Evolutionary conservation across 2,888 invertebrate species (phyloP).

Genomic region (Mongoloraphidia duomilia): DNA sequence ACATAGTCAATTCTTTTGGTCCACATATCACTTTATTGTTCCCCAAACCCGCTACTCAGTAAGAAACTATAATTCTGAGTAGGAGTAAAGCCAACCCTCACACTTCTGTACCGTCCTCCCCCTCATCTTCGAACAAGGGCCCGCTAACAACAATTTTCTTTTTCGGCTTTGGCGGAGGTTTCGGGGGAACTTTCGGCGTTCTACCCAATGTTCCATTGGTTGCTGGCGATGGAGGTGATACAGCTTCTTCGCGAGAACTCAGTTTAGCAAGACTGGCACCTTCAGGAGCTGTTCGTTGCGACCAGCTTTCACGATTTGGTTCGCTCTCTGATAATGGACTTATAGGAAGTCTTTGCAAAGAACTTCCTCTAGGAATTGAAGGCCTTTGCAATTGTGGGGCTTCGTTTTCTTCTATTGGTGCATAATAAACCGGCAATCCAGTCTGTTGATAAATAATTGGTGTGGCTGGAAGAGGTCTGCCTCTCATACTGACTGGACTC

Average conservation of each 20-base stretch:
- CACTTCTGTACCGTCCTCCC: slow-evolving; percentile 81
- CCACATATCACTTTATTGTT: too few species aligned
- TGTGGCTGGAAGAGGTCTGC: slow-evolving; percentile 49
- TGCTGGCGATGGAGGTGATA: slow-evolving; percentile 19
- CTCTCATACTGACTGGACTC: slow-evolving; percentile 41
- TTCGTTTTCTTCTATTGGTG: slow-evolving; percentile 39
- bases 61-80: slow-evolving; percentile 13
- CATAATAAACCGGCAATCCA: slow-evolving; percentile 33
- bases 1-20: too few species aligned
- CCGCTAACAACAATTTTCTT: slow-evolving; percentile 57
- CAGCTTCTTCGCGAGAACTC: background rate
- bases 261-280: slow-evolving; percentile 1
- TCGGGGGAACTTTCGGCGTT: slow-evolving; percentile 58
- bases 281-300: background rate
- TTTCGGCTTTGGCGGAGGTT: slow-evolving; percentile 73
- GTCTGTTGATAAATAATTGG: slow-evolving; percentile 27
- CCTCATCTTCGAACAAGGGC: slow-evolving; percentile 74
- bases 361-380: background rate
- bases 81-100: slow-evolving; percentile 37
- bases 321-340: slow-evolving; percentile 22
- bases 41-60: too few species aligned
- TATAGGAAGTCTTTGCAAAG: slow-evolving; percentile 18
- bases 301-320: slow-evolving; percentile 23
- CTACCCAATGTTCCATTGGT: slow-evolving; percentile 34
- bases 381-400: slow-evolving; percentile 33